A percentile compares a stretch with the other conserved stretches of the same genome.
Conservation (phyloP, 1,140 invertebrate species). For the Latrodectus geometricus region DNA sequence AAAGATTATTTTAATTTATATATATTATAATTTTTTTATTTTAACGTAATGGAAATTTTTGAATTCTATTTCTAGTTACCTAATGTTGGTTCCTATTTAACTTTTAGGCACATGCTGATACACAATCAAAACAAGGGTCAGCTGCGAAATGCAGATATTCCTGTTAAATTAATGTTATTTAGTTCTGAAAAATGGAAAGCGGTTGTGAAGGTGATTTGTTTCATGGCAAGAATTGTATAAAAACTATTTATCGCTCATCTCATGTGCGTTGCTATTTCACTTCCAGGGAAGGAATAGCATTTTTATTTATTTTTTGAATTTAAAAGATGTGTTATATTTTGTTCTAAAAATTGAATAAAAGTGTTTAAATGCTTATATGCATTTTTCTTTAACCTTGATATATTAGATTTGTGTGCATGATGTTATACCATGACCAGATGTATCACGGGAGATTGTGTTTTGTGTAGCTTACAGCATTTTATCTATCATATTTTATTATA, state of each 20-base stretch:
- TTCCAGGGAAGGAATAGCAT: neutral
- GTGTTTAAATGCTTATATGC: neutral
- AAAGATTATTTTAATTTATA: too few relatives aligned
- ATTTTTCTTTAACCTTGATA: neutral
- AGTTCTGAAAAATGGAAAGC: neutral
- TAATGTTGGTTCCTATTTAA: neutral
- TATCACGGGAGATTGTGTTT: neutral
- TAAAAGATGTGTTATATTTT: neutral
- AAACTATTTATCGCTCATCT: conserved; percentile 1
- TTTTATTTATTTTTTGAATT: neutral
- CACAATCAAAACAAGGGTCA: neutral
- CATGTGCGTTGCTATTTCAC: neutral
- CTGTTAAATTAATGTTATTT: neutral
- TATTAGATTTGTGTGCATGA: neutral
- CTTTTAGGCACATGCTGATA: neutral
- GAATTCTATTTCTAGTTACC: too few relatives aligned
- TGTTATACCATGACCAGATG: neutral
- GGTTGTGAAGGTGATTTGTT: neutral
- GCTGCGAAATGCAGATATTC: neutral
- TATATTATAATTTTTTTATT: too few relatives aligned
- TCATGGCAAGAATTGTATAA: neutral
- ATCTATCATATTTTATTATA: conserved; percentile 1
- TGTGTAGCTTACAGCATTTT: neutral
- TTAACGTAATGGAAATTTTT: too few relatives aligned
- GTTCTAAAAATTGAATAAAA: neutral